Conservation (phyloP, 2,113 vertebrate genomes). For the Nycticebus coucang region DNA sequence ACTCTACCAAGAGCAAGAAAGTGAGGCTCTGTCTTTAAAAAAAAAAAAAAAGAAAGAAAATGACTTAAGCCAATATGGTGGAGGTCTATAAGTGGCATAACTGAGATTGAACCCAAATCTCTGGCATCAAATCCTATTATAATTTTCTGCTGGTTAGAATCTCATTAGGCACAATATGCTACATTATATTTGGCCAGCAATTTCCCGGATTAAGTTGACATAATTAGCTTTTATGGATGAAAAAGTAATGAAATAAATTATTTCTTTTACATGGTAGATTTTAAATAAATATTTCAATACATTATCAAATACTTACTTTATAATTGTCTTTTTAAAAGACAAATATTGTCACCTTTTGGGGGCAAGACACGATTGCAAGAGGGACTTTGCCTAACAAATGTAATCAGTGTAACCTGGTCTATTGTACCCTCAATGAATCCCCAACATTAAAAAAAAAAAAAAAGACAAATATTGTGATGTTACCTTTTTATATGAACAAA, state of each 20-base stretch:
- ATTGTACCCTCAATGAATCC: no score
- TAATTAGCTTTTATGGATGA: background rate
- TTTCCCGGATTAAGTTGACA: background rate
- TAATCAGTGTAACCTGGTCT: no score
- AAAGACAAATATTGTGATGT: background rate
- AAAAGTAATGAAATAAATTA: background rate
- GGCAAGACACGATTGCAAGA: no score
- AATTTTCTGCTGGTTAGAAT: background rate
- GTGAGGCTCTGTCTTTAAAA: no score
- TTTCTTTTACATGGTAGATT: background rate
- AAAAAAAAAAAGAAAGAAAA: background rate
- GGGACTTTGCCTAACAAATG: no score
- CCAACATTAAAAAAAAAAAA: no score
- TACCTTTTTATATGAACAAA: background rate
- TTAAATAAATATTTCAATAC: background rate
- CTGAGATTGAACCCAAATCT: background rate
- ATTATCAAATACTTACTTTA: constrained; percentile 34
- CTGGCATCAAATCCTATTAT: background rate
- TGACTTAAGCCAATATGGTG: background rate
- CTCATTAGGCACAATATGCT: background rate
- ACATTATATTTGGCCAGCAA: background rate
- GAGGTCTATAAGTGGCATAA: background rate
- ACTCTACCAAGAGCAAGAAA: no score
- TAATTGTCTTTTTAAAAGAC: background rate
- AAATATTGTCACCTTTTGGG: no score